Evolutionary conservation across 2,113 vertebrate species (phyloP), one percentile per base, ranked within the genome.

Genomic region (Melanocharis versteri): DNA sequence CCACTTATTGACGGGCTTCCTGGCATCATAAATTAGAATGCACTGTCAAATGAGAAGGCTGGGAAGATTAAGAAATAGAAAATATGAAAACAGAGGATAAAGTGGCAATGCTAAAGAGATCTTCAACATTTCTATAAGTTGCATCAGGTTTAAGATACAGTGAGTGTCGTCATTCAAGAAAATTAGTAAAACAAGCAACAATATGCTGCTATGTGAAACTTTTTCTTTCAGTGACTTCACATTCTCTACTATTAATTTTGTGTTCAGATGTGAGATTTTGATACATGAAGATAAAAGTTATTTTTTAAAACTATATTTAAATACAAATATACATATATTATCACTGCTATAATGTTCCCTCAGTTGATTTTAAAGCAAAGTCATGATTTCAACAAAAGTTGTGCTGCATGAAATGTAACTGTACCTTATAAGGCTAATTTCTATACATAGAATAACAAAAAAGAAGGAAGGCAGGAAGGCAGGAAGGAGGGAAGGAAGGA

Each of bases 1-100:
- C 27, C 31, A 84, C 93, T 96, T 96, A 96, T 92, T 96, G 93
- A 95, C 75, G 70, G 83, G 44, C 69, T 96, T 97, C 61, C 83
- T 93, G 58, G 40, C 87, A 85, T 94, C 87, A 96, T 68, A 96
- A 90, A 92, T 97, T 83, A 94, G 56, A 88, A 92, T 28, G 14
- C 12, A 26, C 60, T 57, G 53, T 90, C 89, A 97, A 94, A 93
- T 92, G 57, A 89, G 31, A 50, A 80, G 19, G 9, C 13, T 0
- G 0, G 89, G 77, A 95, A 96, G 66, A 87, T 77, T 79, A 95
- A 82, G 72, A 96, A 96, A 92, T 45, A 87, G 90, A 96, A 97
- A 94, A 93, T 83, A 89, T 50, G 71, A 97, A 96, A 97, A 83
- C 23, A 13, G 21, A 53, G 37, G 71, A 81, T 94, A 82, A 96